Base-by-base conservation (phyloP, 2,888 invertebrate genomes). In the Nomada flava region DNA sequence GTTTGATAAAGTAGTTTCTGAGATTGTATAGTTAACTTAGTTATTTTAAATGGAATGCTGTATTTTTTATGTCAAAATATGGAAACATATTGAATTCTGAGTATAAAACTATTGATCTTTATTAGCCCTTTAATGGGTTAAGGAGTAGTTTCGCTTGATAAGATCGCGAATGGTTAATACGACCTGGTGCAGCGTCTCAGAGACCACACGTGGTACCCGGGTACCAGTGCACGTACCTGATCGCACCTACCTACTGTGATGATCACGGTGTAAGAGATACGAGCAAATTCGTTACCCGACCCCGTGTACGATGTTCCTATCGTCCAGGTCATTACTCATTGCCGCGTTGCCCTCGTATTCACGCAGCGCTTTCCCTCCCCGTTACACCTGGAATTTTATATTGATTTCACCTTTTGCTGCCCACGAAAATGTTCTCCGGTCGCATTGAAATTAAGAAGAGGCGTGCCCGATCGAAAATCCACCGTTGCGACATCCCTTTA, bases 201-300 rank as follows among this genome's bases (percentile, higher is more conserved):
- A 23, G 63, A 63, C 63, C 23, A 57, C 57, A 36, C 71, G 68
- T 72, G 76, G 76, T 76, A 76, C 71, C 76, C 18, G 69, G 63
- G 18, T 36, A 29, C 20, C 68, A 26, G 29, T 36, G 57, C 70
- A 77, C 76, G 65, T 77, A 77, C 76, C 70, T 71, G 71, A 55
- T 76, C 68, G 75, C 74, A 79, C 36, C 36, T 36, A 36, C 36
- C 36, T 63, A 52, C 62, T 13, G 52, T 59, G 68, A 36, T 42
- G 42, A 73, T 36, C 69, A 18, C 65, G 70, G 60, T 53, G 65
- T 53, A 77, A 82, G 69, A 87, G 77, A 83, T 87, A 83, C 85
- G 82, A 87, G 82, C 69, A 83, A 87, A 87, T 85, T 87, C 82
- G 83, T 87, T 85, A 83, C 82, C 68, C 64, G 50, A 63, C 63